Evolutionary conservation across 2,113 vertebrate genomes (phyloP), one percentile per base, ranked within the genome.

Genomic region (Morone saxatilis): DNA sequence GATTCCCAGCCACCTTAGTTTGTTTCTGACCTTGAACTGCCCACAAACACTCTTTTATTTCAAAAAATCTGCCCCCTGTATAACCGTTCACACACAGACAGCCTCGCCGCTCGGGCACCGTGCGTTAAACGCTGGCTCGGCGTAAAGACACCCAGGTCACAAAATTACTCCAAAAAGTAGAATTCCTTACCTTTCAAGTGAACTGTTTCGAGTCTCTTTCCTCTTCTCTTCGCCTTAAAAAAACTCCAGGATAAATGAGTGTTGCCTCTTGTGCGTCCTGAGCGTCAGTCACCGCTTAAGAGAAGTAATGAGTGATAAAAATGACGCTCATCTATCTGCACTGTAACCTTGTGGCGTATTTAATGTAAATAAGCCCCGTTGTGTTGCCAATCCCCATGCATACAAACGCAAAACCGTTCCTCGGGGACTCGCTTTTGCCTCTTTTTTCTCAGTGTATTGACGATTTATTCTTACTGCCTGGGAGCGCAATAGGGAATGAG

Each of bases 291-390:
- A 95, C 94, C 96, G 97, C 96, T 97, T 97, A 97, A 97, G 96
- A 98, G 96, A 97, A 99, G 97, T 98, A 97, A 99, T 97, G 97
- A 98, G 97, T 96, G 96, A 97, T 97, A 96, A 97, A 94, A 97
- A 97, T 98, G 98, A 98, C 97, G 97, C 96, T 97, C 97, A 97
- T 97, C 96, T 96, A 96, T 97, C 96, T 96, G 97, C 97, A 97
- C 98, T 97, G 97, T 98, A 99, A 99, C 98, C 98, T 99, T 99
- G 98, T 97, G 97, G 97, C 97, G 97, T 97, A 97, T 99, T 98
- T 99, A 98, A 99, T 99, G 98, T 98, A 98, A 99, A 99, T 98
- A 99, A 98, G 97, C 96, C 96, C 87, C 96, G 97, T 97, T 97
- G 97, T 97, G 97, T 97, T 98, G 97, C 97, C 97, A 98, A 95